Evolutionary conservation across 2,113 vertebrate species (phyloP).

Genomic region (Rhinogobius similis): DNA sequence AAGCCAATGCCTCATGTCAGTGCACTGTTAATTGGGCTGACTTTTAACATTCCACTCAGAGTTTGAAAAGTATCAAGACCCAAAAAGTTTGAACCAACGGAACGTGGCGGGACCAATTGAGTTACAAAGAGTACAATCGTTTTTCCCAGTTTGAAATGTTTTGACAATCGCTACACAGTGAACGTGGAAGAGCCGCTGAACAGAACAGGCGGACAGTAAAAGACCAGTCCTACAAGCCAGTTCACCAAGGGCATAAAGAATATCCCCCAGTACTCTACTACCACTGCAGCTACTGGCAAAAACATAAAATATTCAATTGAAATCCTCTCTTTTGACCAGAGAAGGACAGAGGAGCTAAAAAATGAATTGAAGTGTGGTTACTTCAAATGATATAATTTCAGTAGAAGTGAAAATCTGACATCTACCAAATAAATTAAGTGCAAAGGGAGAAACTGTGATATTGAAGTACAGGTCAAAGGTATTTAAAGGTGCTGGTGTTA

Average conservation of each 20-base stretch:
- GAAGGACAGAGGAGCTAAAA: background rate
- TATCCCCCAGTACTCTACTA: constrained; percentile 8
- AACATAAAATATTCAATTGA: constrained; percentile 23
- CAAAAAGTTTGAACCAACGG: background rate
- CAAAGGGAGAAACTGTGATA: background rate
- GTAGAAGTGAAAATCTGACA: background rate
- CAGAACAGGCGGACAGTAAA: constrained; percentile 19
- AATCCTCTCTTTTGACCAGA: constrained; percentile 4
- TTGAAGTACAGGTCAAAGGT: background rate
- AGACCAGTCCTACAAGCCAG: background rate
- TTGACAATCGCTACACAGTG: background rate
- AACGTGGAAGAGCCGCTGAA: background rate
- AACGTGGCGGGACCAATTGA: constrained; percentile 7
- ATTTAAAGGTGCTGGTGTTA: too few relatives aligned
- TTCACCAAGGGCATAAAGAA: constrained; percentile 16
- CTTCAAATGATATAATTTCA: background rate
- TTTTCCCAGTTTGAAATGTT: background rate
- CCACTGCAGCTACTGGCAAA: constrained; percentile 17
- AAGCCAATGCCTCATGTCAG: background rate
- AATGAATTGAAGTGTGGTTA: background rate
- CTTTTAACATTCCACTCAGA: background rate
- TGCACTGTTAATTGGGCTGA: constrained; percentile 1
- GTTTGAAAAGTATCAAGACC: background rate
- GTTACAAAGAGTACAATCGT: background rate
- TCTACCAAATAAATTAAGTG: background rate